Evolutionary conservation across 2,797 vertebrate species (phyloP).

Genomic region (Enteromius paludinosus): DNA sequence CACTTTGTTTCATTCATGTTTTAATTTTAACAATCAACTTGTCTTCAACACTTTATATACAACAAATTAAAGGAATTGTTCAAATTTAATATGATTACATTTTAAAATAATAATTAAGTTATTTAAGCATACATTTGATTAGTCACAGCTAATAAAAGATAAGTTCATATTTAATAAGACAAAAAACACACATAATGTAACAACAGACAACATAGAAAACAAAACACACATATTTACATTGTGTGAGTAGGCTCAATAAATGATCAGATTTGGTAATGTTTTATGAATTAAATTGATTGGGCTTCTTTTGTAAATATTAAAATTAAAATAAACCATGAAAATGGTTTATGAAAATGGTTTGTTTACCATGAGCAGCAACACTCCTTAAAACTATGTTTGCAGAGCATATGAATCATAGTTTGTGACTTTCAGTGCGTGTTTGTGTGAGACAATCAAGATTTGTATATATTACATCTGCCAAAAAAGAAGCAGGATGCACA

Average conservation of each 20-base stretch:
- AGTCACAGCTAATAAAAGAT: background rate
- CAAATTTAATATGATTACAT: background rate
- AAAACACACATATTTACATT: background rate
- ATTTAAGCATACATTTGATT: background rate
- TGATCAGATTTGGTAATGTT: background rate
- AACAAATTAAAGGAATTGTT: background rate
- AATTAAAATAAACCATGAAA: background rate
- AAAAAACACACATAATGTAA: no score
- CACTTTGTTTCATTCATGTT: background rate
- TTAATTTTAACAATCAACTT: background rate
- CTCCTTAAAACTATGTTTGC: background rate
- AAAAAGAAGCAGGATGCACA: conserved; percentile 17
- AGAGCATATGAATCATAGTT: conserved; percentile 1
- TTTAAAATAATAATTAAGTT: background rate
- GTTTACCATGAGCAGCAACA: background rate
- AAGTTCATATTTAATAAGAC: background rate
- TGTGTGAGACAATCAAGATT: conserved; percentile 22
- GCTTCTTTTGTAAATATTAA: background rate
- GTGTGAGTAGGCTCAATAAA: background rate
- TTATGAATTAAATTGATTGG: background rate
- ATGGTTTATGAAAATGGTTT: no score
- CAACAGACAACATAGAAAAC: background rate
- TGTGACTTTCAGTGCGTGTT: conserved; percentile 25
- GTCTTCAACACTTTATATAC: background rate
- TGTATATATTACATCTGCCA: conserved; percentile 25